These are phyloP conservation scores for Drosophila asahinai DNA, from an alignment of 1,140 invertebrate genomes.

Conservation along the genomic window DNA sequence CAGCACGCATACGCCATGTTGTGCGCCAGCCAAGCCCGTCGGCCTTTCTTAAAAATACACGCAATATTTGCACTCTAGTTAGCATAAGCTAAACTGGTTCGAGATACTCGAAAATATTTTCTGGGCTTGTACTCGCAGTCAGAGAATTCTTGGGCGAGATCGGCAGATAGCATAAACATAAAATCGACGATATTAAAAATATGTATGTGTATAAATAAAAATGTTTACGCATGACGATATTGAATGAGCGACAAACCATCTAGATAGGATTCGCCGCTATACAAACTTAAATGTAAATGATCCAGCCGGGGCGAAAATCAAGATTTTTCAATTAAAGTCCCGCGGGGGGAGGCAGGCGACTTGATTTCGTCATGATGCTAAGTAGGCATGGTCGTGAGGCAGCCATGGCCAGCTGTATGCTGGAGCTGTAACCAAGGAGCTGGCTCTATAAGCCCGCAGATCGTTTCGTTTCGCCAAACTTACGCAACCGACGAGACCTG, in stretches of 20 bases:
- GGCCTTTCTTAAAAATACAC: constrained; percentile 59
- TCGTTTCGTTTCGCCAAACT: constrained; percentile 34
- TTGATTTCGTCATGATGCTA: constrained; percentile 60
- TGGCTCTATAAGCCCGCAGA: constrained; percentile 24
- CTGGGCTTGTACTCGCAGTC: neutral
- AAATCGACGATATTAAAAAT: constrained; percentile 52
- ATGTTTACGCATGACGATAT: constrained; percentile 47
- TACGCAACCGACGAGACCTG: constrained; percentile 45
- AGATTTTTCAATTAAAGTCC: constrained; percentile 65
- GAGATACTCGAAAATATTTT: constrained; percentile 12
- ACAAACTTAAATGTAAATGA: constrained; percentile 58
- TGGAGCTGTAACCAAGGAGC: constrained; percentile 6
- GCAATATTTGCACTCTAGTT: constrained; percentile 50
- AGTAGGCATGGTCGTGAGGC: constrained; percentile 57
- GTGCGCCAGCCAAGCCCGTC: constrained; percentile 54
- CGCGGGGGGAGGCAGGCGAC: constrained; percentile 20
- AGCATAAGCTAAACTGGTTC: constrained; percentile 51
- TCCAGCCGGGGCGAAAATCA: constrained; percentile 43
- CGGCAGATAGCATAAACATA: constrained; percentile 47
- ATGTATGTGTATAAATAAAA: constrained; percentile 55
- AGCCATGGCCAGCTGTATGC: constrained; percentile 52
- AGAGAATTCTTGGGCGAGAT: constrained; percentile 37
- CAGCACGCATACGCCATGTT: constrained; percentile 66
- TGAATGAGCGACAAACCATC: constrained; percentile 50
- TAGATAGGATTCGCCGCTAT: constrained; percentile 38